These are phyloP conservation scores for Drosophila funebris DNA, from an alignment of 1,140 invertebrate species.

Conservation along the genomic window DNA sequence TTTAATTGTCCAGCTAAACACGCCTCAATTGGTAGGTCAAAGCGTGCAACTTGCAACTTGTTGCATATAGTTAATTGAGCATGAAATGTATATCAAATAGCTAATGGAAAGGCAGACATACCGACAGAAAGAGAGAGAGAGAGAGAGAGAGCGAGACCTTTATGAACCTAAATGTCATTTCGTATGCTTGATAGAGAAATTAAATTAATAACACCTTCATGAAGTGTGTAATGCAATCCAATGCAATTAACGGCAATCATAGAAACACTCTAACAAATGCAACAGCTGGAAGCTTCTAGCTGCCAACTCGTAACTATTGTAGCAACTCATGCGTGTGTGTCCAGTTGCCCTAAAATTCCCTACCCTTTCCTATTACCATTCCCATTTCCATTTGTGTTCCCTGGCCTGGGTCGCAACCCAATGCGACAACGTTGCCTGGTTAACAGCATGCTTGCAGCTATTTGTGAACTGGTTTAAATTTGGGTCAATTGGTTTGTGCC, in stretches of 20 bases:
- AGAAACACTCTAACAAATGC: constrained; percentile 20
- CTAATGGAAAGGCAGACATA: neutral
- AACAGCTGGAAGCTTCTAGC: neutral
- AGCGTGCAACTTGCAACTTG: constrained; percentile 13
- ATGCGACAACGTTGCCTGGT: constrained; percentile 17
- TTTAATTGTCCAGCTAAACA: constrained; percentile 22
- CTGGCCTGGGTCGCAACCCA: neutral
- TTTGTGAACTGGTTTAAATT: constrained; percentile 73
- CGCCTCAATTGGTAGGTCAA: neutral
- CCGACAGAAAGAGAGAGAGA: neutral
- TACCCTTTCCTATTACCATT: neutral
- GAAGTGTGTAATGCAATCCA: constrained; percentile 25
- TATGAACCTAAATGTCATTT: constrained; percentile 21
- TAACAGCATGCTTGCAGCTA: constrained; percentile 70
- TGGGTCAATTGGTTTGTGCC: constrained; percentile 76
- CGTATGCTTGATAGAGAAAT: constrained; percentile 35
- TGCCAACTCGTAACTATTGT: neutral
- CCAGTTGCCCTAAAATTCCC: neutral
- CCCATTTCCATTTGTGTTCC: neutral
- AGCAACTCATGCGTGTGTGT: neutral
- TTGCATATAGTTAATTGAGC: constrained; percentile 39
- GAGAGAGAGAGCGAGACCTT: neutral
- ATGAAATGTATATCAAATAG: constrained; percentile 39
- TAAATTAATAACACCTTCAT: constrained; percentile 46
- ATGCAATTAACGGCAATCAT: constrained; percentile 51